These are phyloP conservation scores for Psephotus haematonotus DNA, from an alignment of 2,113 vertebrate species.

Conservation along the genomic window DNA sequence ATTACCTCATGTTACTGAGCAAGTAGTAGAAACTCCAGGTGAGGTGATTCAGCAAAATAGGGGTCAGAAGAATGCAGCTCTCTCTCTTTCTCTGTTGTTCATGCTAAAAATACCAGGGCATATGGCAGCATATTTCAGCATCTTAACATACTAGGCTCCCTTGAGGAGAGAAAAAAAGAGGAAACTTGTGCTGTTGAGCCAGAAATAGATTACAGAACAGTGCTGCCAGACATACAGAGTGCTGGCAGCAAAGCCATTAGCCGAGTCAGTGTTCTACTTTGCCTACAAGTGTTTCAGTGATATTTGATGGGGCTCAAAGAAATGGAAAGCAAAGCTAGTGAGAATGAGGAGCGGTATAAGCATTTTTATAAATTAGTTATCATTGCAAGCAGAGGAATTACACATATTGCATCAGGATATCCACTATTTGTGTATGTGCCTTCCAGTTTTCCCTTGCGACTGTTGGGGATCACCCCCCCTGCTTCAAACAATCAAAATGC, in stretches of 20 bases:
- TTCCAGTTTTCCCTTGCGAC: constrained; percentile 63
- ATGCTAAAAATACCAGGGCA: constrained; percentile 62
- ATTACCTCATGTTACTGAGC: constrained; percentile 14
- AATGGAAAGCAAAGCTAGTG: constrained; percentile 38
- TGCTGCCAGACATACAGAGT: constrained; percentile 30
- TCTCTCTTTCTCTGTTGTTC: constrained; percentile 42
- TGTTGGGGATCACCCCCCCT: constrained; percentile 39
- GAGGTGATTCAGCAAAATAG: constrained; percentile 58
- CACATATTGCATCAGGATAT: constrained; percentile 76
- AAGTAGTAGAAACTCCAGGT: constrained; percentile 60
- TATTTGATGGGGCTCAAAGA: constrained; percentile 21
- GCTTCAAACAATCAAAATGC: constrained; percentile 81
- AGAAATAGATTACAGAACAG: constrained; percentile 50
- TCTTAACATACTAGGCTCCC: constrained; percentile 52
- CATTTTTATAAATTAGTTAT: constrained; percentile 59
- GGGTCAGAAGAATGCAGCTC: constrained; percentile 52
- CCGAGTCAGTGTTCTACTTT: constrained; percentile 17
- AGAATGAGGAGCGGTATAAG: background rate
- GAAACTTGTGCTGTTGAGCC: constrained; percentile 45
- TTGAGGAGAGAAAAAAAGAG: constrained; percentile 58
- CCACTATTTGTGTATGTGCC: constrained; percentile 61
- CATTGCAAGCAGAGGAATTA: constrained; percentile 66
- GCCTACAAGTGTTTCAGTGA: constrained; percentile 21
- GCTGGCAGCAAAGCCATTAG: constrained; percentile 51
- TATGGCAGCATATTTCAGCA: constrained; percentile 64